These are phyloP conservation scores for Gonioctena quinquepunctata DNA, from an alignment of 1,140 invertebrate species.

Conservation along the genomic window DNA sequence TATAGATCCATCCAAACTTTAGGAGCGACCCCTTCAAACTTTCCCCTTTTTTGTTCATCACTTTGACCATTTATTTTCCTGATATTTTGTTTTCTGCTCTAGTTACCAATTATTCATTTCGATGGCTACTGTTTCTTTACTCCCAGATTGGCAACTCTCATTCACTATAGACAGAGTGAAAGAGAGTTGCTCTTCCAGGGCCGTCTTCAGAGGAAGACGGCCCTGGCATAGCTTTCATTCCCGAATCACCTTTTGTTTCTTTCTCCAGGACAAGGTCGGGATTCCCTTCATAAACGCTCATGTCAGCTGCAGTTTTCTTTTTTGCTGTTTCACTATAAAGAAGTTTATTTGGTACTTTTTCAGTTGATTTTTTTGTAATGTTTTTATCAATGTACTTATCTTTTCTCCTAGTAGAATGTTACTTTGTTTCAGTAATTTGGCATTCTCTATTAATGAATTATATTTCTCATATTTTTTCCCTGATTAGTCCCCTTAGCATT, in stretches of 20 bases:
- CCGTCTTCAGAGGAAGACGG: too few relatives aligned
- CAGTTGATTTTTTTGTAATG: not conserved
- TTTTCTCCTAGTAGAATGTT: not conserved
- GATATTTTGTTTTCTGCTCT: not conserved
- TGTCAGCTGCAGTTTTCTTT: not conserved
- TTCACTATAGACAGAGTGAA: not conserved
- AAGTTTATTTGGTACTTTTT: not conserved
- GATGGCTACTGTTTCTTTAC: not conserved
- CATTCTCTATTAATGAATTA: not conserved
- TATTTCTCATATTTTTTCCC: not conserved
- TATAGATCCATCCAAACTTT: not conserved
- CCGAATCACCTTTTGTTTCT: not conserved
- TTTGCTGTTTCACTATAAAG: not conserved
- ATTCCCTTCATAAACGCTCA: not conserved
- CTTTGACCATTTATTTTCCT: not conserved
- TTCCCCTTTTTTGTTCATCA: not conserved
- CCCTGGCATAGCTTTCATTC: not conserved
- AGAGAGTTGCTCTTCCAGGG: not conserved
- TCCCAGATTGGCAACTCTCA: not conserved
- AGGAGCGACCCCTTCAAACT: not conserved
- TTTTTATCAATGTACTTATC: not conserved
- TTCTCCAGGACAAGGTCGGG: not conserved
- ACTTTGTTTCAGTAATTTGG: not conserved
- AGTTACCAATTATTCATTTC: not conserved
- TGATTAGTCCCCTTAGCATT: not conserved